phyloP scores from a whole-genome alignment of 2,797 vertebrate genomes.

The Labeo calbasu region DNA sequence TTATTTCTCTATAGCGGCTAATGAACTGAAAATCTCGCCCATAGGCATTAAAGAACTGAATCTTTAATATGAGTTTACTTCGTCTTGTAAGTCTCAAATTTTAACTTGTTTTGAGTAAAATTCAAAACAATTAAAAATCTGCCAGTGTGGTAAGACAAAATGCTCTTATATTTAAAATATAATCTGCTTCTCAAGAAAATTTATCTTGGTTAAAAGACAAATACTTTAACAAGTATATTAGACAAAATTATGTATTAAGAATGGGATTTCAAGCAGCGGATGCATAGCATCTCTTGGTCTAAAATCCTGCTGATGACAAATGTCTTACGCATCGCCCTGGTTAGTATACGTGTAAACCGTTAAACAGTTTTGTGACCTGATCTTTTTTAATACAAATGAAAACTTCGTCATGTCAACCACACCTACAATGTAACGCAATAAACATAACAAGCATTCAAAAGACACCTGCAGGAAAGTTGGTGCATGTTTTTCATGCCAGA shows the following conservation, averaged over 20 bases:
- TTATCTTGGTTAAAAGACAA: background rate
- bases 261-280: background rate
- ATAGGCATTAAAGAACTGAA: no score
- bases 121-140: background rate
- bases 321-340: background rate
- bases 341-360: background rate
- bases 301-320: background rate
- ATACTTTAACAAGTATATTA: background rate
- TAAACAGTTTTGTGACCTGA: background rate
- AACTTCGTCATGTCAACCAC: background rate
- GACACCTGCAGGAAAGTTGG: constrained; percentile 5
- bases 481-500: constrained; percentile 25
- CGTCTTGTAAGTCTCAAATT: background rate
- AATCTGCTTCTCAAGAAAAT: background rate
- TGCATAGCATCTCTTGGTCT: background rate
- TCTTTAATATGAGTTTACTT: background rate
- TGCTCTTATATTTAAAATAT: background rate
- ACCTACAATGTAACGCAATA: constrained; percentile 14
- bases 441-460: constrained; percentile 22
- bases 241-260: background rate
- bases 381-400: background rate
- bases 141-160: background rate
- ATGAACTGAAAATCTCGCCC: no score
- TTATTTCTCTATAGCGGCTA: no score
- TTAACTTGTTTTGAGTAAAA: no score